Evolutionary conservation across 2,888 invertebrate genomes (phyloP).

Genomic region (Ennomos erosarius): DNA sequence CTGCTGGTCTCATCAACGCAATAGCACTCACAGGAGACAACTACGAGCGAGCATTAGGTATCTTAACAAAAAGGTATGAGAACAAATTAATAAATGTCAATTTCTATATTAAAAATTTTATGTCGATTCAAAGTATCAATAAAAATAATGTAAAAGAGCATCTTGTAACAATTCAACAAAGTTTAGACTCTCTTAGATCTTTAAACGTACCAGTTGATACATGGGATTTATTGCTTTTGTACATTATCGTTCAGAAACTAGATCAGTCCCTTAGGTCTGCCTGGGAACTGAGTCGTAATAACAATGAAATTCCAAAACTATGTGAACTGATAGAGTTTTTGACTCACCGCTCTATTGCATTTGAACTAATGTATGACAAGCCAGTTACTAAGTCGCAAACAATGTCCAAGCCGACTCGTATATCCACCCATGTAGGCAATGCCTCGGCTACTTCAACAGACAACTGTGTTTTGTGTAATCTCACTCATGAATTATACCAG

Average conservation of each 20-base stretch:
- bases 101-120: neutral
- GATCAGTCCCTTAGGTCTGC: neutral
- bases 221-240: neutral
- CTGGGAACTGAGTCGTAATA: neutral
- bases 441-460: neutral
- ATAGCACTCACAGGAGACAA: neutral
- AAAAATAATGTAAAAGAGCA: neutral
- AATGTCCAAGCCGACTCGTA: neutral
- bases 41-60: neutral
- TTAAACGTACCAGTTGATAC: neutral
- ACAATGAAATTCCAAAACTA: neutral
- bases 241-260: neutral
- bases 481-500: neutral
- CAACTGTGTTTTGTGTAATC: neutral
- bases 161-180: neutral
- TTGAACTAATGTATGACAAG: neutral
- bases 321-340: neutral
- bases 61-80: neutral
- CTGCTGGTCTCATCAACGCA: neutral
- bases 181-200: neutral
- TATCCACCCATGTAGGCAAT: neutral
- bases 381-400: neutral
- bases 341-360: neutral
- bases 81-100: neutral
- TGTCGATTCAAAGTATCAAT: neutral